phyloP scores from a whole-genome alignment of 2,888 invertebrate species.

The Hydroisotoma schaefferi region DNA sequence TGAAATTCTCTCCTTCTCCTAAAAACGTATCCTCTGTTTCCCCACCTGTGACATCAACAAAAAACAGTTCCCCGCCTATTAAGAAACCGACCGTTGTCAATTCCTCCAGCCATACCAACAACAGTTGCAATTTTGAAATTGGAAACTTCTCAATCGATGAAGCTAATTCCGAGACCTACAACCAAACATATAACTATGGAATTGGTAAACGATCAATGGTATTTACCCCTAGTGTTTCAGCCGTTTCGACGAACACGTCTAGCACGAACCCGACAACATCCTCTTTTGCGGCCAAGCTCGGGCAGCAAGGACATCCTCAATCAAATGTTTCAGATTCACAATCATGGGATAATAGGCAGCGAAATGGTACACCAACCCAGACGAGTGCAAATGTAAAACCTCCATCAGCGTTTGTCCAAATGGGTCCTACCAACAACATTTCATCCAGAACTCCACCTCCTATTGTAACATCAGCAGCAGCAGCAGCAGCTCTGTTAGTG shows the following conservation, averaged over 20 bases:
- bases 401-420: conserved; percentile 28
- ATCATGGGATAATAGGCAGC: conserved; percentile 27
- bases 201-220: conserved; percentile 30
- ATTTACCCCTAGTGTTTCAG: conserved; percentile 23
- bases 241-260: conserved; percentile 9
- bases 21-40: conserved; percentile 27
- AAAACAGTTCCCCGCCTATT: conserved; percentile 40
- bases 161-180: conserved; percentile 16
- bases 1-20: conserved; percentile 23
- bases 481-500: neutral
- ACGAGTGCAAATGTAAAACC: conserved; percentile 23
- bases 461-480: neutral
- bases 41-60: conserved; percentile 29
- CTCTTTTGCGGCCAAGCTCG: neutral
- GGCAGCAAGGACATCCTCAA: neutral
- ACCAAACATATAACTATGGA: conserved; percentile 8
- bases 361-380: conserved; percentile 33
- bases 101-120: neutral
- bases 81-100: conserved; percentile 39
- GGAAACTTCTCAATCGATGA: conserved; percentile 14
- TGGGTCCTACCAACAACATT: conserved; percentile 3
- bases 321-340: neutral
- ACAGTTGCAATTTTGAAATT: conserved; percentile 10
- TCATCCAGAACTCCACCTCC: conserved; percentile 21
- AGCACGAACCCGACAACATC: conserved; percentile 10